Evolutionary conservation across 1,140 invertebrate genomes (phyloP).

Genomic region (Hypsibius dujardini): DNA sequence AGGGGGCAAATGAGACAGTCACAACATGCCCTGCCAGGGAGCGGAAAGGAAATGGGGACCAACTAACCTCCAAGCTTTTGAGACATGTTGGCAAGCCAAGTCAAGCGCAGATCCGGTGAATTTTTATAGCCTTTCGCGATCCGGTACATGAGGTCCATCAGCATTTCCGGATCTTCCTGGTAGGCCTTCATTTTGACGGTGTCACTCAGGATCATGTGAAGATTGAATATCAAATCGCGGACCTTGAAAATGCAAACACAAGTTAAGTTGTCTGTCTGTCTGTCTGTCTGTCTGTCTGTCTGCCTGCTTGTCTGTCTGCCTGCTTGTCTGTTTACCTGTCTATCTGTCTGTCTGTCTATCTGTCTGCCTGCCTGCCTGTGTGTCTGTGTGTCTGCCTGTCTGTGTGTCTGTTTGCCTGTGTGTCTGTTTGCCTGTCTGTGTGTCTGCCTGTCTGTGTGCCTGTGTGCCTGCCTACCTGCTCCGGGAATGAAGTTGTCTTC

Average conservation of each 20-base stretch:
- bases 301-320: too few species aligned
- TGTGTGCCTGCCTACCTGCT: slow-evolving; percentile 44
- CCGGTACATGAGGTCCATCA: slow-evolving; percentile 89
- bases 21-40: too few species aligned
- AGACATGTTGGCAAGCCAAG: slow-evolving; percentile 93
- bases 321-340: too few species aligned
- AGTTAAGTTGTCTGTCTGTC: neutral
- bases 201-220: slow-evolving; percentile 94
- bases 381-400: too few species aligned
- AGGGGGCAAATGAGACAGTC: slow-evolving; percentile 11
- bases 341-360: too few species aligned
- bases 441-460: too few species aligned
- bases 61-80: slow-evolving; percentile 44
- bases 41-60: too few species aligned
- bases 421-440: too few species aligned
- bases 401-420: too few species aligned
- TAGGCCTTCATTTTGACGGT: slow-evolving; percentile 99
- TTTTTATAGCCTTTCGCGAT: slow-evolving; percentile 96
- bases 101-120: slow-evolving; percentile 79
- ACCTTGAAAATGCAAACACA: slow-evolving; percentile 40
- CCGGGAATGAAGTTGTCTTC: slow-evolving; percentile 74
- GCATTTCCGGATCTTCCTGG: slow-evolving; percentile 93
- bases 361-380: too few species aligned
- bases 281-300: too few species aligned
- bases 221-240: slow-evolving; percentile 81